Percentiles rank a stretch among this genome's conserved stretches.
Evolutionary conservation across 1,140 invertebrate genomes (phyloP).

Genomic region (Amyelois transitella): DNA sequence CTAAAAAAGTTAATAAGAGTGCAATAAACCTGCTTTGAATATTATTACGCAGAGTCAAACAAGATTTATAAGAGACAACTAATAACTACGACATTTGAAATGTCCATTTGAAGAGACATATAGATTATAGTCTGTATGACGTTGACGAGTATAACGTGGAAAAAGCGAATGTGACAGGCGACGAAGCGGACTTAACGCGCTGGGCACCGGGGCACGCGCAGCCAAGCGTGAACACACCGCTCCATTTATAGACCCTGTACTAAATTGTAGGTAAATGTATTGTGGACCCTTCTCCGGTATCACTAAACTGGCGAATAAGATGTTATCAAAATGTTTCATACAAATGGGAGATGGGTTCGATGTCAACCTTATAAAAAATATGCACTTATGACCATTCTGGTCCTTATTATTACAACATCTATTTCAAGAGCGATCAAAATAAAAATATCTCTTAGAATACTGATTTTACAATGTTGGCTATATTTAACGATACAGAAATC

Average conservation of each 20-base stretch:
- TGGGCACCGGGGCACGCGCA: conserved; percentile 21
- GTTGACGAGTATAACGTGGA: conserved; percentile 16
- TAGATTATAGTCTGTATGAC: background rate
- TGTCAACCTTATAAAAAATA: too few species aligned
- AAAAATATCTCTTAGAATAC: too few species aligned
- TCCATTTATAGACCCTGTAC: conserved; percentile 40
- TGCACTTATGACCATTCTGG: too few species aligned
- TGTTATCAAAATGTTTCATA: background rate
- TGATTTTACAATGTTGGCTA: too few species aligned
- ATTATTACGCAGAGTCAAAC: too few species aligned
- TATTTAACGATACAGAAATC: too few species aligned
- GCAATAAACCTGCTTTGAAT: too few species aligned
- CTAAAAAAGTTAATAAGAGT: too few species aligned
- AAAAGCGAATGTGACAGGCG: conserved; percentile 30
- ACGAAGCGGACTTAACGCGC: conserved; percentile 43
- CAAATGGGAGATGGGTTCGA: too few species aligned
- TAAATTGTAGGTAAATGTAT: conserved; percentile 18
- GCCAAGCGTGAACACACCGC: conserved; percentile 36
- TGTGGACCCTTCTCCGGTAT: background rate
- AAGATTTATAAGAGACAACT: too few species aligned
- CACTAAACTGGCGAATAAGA: background rate
- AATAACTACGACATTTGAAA: background rate
- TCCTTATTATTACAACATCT: too few species aligned
- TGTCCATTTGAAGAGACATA: background rate
- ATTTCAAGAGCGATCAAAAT: too few species aligned